Conservation (phyloP, 2,113 vertebrate genomes). For the Notechis scutatus region DNA sequence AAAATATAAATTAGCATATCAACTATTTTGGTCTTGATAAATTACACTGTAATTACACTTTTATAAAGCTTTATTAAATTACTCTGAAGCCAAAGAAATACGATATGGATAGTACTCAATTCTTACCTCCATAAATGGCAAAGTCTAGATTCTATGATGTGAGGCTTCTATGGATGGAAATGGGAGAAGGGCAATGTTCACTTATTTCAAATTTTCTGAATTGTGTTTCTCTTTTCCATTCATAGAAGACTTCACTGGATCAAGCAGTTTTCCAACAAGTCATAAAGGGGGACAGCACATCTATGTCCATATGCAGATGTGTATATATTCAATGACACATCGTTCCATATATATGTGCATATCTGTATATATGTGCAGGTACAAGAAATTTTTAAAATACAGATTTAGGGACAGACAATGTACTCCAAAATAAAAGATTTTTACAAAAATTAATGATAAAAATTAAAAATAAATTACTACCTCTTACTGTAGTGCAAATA, state of each 20-base stretch:
- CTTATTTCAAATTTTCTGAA: not conserved
- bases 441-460: not conserved
- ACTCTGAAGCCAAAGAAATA: not conserved
- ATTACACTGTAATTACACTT: not conserved
- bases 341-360: not conserved
- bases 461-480: not conserved
- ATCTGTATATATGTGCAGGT: not conserved
- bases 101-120: not conserved
- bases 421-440: not conserved
- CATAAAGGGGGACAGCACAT: not conserved
- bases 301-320: not conserved
- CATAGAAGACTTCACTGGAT: not conserved
- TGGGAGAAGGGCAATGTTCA: not conserved
- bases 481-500: not conserved
- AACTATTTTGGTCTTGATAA: not conserved
- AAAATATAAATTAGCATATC: not conserved
- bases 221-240: not conserved
- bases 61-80: not conserved
- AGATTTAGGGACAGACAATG: not conserved
- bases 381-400: not conserved
- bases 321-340: not conserved
- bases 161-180: not conserved
- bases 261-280: not conserved
- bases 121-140: not conserved
- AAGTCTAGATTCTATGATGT: not conserved